Evolutionary conservation across 2,888 invertebrate genomes (phyloP), one percentile per base, ranked within the genome.

Genomic region (Tachina fera): DNA sequence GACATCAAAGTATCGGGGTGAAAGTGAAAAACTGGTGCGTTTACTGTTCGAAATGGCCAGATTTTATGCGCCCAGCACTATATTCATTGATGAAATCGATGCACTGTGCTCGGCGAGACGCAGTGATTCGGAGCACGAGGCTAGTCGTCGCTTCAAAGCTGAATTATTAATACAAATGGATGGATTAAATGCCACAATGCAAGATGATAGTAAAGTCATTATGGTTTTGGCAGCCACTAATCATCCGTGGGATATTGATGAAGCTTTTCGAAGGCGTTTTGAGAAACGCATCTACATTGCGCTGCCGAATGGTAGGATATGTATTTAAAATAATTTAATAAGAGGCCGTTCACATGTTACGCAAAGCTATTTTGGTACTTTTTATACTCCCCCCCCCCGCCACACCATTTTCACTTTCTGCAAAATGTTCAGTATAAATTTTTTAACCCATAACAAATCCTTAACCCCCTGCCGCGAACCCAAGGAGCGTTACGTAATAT

Each of bases 131-230:
- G 98, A 98, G 90, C 97, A 98, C 92, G 98, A 98, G 91, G 97
- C 97, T 0, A 97, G 96, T 78, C 92, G 96, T 9, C 93, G 97
- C 63, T 97, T 97, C 87, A 98, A 98, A 92, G 97, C 97, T 0
- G 97, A 98, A 91, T 93, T 98, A 14, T 95, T 98, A 5, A 96
- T 97, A 89, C 97, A 98, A 93, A 98, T 98, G 97, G 98, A 98
- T 91, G 98, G 97, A 6, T 93, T 96, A 9, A 95, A 95, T 89
- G 95, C 95, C 11, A 93, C 94, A 71, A 93, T 94, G 94, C 95
- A 92, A 91, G 94, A 94, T 85, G 94, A 95, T 75, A 31, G 31
- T 31, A 95, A 96, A 90, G 94, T 96, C 31, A 96, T 98, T 39
- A 97, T 97, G 96, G 97, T 98, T 16, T 92, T 98, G 87, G 97